phyloP scores from a whole-genome alignment of 1,140 invertebrate genomes.

The Sesamia nonagrioides region DNA sequence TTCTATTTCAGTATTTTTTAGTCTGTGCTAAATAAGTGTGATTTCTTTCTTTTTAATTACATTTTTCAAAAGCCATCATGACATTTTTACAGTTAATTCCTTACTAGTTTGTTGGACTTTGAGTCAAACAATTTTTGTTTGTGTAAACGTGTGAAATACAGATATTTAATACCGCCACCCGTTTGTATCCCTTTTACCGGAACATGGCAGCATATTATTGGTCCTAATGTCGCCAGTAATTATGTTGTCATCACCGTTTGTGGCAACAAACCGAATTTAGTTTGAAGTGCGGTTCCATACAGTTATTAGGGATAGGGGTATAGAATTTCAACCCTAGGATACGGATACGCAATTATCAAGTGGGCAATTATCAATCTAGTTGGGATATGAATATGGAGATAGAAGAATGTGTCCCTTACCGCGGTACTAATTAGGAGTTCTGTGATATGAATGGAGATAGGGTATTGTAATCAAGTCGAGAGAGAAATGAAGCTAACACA shows the following conservation, averaged over 20 bases:
- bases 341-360: no score
- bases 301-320: neutral
- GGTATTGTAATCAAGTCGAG: neutral
- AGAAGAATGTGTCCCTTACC: neutral
- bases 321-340: neutral
- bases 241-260: conserved; percentile 24
- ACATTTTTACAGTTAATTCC: no score
- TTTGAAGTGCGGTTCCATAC: neutral
- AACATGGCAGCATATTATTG: neutral
- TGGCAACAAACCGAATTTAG: conserved; percentile 4
- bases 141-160: neutral
- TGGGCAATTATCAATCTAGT: neutral
- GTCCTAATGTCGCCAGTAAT: conserved; percentile 17
- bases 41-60: no score
- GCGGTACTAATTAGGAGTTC: neutral
- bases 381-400: neutral
- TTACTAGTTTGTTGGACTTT: no score
- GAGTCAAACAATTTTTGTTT: no score
- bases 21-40: no score
- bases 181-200: neutral
- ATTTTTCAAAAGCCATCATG: no score
- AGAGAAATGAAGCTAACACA: neutral
- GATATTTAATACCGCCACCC: neutral
- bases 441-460: neutral
- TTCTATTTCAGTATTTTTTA: no score